Base-by-base conservation (phyloP, 2,797 vertebrate species). In the Myotis planiceps region DNA sequence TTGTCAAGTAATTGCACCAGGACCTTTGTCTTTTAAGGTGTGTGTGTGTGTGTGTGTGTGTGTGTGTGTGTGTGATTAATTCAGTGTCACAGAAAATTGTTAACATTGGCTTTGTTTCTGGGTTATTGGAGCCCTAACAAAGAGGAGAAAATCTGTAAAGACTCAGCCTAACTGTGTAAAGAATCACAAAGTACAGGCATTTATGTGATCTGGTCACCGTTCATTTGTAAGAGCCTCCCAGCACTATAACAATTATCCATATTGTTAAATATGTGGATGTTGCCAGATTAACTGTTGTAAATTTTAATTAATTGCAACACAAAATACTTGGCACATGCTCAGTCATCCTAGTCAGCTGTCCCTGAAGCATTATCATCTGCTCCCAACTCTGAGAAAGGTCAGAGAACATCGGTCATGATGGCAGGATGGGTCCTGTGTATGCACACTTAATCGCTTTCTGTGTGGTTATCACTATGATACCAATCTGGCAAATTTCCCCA, bases 71-170 rank as follows among this genome's bases (percentile, higher is more conserved):
- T 97, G 63, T 92, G 97, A 98, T 95, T 97, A 98, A 98, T 94
- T 97, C 89, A n/a, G 95, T 92, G 97, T 97, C 93, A 98, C 85
- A 95, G 87, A 60, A 90, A 27, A 76, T 95, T 98, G 96, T 83
- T 12, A 94, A 96, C 98, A 98, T 98, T 98, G 97, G 97, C 87
- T 97, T 90, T 98, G 97, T 98, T 98, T 98, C 98, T 98, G 96
- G 96, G 90, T 93, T 96, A 89, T 82, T 94, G 97, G 87, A 97
- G 42, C 37, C 89, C 42, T 91, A 95, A 95, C 93, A 96, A 94
- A 97, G 97, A 85, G 65, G 39, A 89, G 45, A 75, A 89, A 97
- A 92, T 97, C 96, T 97, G 96, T 96, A 89, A 96, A 92, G 66
- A 68, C 96, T 97, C 96, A 96, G 65, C 80, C 84, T 87, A 92